Conservation (phyloP, 2,797 vertebrate genomes). For the Rhinichthys osculus region DNA sequence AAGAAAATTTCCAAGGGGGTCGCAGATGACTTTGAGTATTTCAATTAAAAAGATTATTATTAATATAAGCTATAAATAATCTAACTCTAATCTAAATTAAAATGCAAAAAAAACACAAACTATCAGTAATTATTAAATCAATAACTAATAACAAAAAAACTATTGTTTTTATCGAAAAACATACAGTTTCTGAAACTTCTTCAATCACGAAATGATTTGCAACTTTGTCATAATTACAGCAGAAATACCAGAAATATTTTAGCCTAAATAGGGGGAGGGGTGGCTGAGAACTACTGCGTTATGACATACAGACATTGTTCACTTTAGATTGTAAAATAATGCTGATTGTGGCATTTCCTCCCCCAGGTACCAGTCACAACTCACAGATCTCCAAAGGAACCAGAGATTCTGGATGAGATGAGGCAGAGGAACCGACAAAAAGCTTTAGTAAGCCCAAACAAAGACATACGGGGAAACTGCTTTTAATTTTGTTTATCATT, state of each 20-base stretch:
- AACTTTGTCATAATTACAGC: neutral
- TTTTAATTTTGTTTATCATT: neutral
- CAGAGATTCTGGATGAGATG: constrained; percentile 74
- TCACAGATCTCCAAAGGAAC: constrained; percentile 82
- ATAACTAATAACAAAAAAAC: neutral
- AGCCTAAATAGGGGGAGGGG: neutral
- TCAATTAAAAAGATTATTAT: neutral
- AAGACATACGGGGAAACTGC: neutral
- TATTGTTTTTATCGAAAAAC: neutral
- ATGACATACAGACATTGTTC: neutral
- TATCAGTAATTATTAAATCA: neutral
- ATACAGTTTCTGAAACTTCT: neutral
- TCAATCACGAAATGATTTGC: neutral
- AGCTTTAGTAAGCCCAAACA: constrained; percentile 76
- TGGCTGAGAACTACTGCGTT: neutral
- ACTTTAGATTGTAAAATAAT: neutral
- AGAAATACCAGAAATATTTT: neutral
- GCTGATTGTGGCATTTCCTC: constrained; percentile 27
- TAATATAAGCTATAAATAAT: neutral
- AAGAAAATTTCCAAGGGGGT: neutral
- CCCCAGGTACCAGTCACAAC: constrained; percentile 84
- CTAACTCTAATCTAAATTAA: neutral
- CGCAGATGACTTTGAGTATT: neutral
- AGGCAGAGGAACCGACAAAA: constrained; percentile 80
- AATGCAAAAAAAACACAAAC: neutral